These are phyloP conservation scores for Hypotaenidia okinawae DNA, from an alignment of 2,797 vertebrate genomes.

Conservation along the genomic window DNA sequence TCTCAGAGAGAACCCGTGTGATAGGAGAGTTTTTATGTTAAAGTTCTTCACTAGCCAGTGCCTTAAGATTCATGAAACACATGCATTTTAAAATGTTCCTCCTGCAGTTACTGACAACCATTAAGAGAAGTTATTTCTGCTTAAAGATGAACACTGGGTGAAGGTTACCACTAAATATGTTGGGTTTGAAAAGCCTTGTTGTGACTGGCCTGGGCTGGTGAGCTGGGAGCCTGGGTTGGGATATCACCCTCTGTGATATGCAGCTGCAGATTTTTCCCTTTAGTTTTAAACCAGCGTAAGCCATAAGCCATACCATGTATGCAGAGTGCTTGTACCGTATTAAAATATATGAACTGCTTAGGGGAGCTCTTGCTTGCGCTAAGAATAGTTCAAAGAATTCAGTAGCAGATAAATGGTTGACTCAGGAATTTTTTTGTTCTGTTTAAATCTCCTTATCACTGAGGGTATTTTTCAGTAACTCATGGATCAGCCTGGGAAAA, in stretches of 20 bases:
- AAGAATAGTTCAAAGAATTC: slow-evolving; percentile 72
- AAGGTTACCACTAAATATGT: not conserved
- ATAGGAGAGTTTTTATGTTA: not conserved
- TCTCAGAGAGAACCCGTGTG: not conserved
- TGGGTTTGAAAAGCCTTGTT: not conserved
- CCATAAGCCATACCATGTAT: slow-evolving; percentile 28
- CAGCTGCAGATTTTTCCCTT: not conserved
- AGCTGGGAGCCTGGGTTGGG: not conserved
- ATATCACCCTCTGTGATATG: not conserved
- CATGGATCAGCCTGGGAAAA: slow-evolving; percentile 50
- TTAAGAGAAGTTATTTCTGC: not conserved
- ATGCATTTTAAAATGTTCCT: not conserved
- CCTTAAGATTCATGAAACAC: not conserved
- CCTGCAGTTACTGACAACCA: not conserved
- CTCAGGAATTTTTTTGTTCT: slow-evolving; percentile 56
- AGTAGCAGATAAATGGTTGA: slow-evolving; percentile 67
- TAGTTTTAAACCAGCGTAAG: slow-evolving; percentile 9
- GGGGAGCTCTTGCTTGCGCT: slow-evolving; percentile 63
- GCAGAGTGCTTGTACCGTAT: slow-evolving; percentile 32
- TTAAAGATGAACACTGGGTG: not conserved
- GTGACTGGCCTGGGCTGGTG: not conserved
- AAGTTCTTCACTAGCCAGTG: not conserved
- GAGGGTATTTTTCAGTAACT: slow-evolving; percentile 66
- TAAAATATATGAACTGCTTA: slow-evolving; percentile 73
- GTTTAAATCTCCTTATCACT: slow-evolving; percentile 72